phyloP scores from a whole-genome alignment of 2,888 invertebrate genomes.

The Andrena bicolor region DNA sequence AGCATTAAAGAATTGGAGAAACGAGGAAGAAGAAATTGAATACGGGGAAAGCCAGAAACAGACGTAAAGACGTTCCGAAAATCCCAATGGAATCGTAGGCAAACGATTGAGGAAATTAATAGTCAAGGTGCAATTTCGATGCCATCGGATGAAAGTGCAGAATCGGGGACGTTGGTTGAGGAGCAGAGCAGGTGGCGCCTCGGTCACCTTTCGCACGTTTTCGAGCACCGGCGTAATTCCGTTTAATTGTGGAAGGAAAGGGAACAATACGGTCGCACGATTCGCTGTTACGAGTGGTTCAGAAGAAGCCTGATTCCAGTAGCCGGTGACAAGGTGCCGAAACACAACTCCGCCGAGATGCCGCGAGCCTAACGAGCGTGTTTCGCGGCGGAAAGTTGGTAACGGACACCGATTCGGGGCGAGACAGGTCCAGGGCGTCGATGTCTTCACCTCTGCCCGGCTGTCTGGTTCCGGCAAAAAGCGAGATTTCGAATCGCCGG shows the following conservation, averaged over 20 bases:
- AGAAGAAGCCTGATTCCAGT: conserved; percentile 39
- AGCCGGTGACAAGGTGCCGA: conserved; percentile 14
- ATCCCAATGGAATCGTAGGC: too few relatives aligned
- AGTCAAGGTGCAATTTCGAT: too few relatives aligned
- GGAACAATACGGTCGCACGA: neutral
- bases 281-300: neutral
- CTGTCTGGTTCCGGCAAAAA: conserved; percentile 59
- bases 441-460: conserved; percentile 52
- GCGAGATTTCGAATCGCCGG: conserved; percentile 66
- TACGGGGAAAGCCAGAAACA: too few relatives aligned
- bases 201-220: neutral
- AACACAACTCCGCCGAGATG: conserved; percentile 34
- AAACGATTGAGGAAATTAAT: too few relatives aligned
- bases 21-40: too few relatives aligned
- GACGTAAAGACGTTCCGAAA: too few relatives aligned
- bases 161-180: neutral
- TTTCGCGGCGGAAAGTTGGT: conserved; percentile 45
- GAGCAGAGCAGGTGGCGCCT: conserved; percentile 5
- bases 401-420: conserved; percentile 24
- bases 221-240: neutral
- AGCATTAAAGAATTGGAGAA: too few relatives aligned
- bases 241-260: neutral
- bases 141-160: neutral
- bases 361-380: conserved; percentile 55
- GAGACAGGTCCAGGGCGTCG: conserved; percentile 37